Evolutionary conservation across 2,797 vertebrate species (phyloP), one percentile per base, ranked within the genome.

Genomic region (Acipenser transmontanus): DNA sequence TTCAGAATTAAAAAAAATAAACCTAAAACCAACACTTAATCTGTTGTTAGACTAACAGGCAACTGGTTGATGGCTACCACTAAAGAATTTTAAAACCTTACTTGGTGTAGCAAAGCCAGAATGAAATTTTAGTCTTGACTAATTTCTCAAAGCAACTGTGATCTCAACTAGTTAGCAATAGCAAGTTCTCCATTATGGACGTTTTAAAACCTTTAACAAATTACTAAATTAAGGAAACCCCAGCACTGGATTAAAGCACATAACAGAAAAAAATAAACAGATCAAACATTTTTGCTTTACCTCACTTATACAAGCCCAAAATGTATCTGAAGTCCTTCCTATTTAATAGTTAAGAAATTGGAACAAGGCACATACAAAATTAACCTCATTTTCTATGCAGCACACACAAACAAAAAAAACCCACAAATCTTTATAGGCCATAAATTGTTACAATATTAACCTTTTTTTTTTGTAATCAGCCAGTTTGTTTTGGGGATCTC

Each of bases 401-500:
- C 4, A 86, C 77, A 85, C 86, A 34, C 17, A 17, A 17, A 17
- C 17, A 85, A 86, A 87, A 69, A 89, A 89, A 86, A 79, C 49
- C 20, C 1, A 72, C 76, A 84, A 87, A 88, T 75, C 79, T 83
- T 83, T 63, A 34, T 81, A 87, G 81, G 88, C 84, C 83, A 93
- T 93, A 34, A 34, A 34, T 34, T 34, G 85, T 89, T 93, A 94
- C 95, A 98, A 95, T 74, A 93, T 89, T 95, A 95, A 98, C 89
- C 90, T 91, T 98, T 98, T 81, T 90, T 34, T 34, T 34, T 34
- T 34, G 17, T 17, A 92, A 88, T 92, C 86, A 91, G 93, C 91
- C 86, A 89, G 85, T 86, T 86, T 87, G 83, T 87, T 86, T 81
- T 34, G 34, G 34, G 34, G 34, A 34, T 92, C 92, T 34, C 90